phyloP scores from a whole-genome alignment of 2,888 invertebrate genomes.

The Arge pagana region DNA sequence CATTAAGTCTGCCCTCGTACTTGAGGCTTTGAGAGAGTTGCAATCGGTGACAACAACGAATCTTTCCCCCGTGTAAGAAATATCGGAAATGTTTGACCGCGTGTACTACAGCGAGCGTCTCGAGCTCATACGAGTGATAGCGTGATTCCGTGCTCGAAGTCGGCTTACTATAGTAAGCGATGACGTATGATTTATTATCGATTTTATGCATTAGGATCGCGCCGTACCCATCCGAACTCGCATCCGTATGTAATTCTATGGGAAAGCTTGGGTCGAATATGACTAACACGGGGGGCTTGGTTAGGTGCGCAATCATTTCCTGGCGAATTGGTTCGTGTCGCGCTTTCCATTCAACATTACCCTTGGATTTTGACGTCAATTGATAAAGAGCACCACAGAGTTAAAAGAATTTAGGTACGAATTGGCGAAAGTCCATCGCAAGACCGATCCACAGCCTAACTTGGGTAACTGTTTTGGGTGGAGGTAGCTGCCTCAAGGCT shows the following conservation, averaged over 20 bases:
- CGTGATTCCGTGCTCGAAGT: slow-evolving; percentile 1
- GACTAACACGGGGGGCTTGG: slow-evolving; percentile 19
- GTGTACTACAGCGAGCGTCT: slow-evolving; percentile 28
- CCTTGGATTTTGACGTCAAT: slow-evolving; percentile 21
- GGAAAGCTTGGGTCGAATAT: slow-evolving; percentile 22
- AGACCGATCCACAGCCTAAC: slow-evolving; percentile 33
- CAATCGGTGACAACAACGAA: slow-evolving; percentile 43
- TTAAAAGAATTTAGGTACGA: slow-evolving; percentile 27
- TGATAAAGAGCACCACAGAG: slow-evolving; percentile 25
- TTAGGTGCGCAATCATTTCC: slow-evolving; percentile 23
- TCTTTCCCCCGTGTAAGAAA: slow-evolving; percentile 34
- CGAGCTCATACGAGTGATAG: slow-evolving; percentile 29
- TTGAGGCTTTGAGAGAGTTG: slow-evolving; percentile 34
- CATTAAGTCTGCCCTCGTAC: slow-evolving; percentile 35
- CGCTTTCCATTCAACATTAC: slow-evolving; percentile 22
- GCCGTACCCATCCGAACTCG: slow-evolving; percentile 25
- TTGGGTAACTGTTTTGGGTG: slow-evolving; percentile 29
- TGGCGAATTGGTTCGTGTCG: slow-evolving; percentile 20
- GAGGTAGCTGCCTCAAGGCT: slow-evolving; percentile 12
- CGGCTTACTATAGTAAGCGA: slow-evolving; percentile 9
- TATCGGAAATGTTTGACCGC: slow-evolving; percentile 18
- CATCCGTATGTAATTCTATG: slow-evolving; percentile 27
- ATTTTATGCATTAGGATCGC: slow-evolving; percentile 23
- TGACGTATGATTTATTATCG: not conserved
- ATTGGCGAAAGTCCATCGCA: slow-evolving; percentile 34